Evolutionary conservation across 2,113 vertebrate species (phyloP), one percentile per base, ranked within the genome.

Genomic region (Balaeniceps rex): DNA sequence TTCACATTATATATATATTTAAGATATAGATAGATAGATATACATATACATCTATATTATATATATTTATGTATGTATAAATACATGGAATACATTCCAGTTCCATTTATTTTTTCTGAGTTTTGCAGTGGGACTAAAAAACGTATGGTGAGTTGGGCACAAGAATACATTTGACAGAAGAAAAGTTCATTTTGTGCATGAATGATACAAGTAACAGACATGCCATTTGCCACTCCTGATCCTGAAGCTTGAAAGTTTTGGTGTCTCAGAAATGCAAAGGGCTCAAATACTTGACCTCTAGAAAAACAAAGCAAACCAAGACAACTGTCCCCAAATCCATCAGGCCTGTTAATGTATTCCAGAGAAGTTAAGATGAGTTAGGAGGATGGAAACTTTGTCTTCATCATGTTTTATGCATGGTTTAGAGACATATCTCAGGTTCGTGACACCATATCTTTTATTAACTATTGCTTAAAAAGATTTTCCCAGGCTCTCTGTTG

Each of bases 251-350:
- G 33, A 36, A 87, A 92, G 60, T 79, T 78, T 46, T 93, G 69
- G 36, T 79, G 82, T 94, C 83, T 94, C 79, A 97, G 75, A 96
- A 98, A 97, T 78, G 55, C 84, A 79, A 95, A 95, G 87, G 58
- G 85, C 77, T 80, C 44, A 80, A 71, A 94, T 58, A 64, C 54
- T 44, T 76, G 60, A 87, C 70, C 54, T 92, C 77, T 66, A 87
- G 79, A 84, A 87, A 49, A 85, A 70, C 25, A 91, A 68, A 93
- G 34, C 25, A 82, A 83, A 70, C 21, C 12, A 49, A 64, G 60
- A 77, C 36, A 78, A 83, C 24, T 58, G 26, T 29, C 36, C 63
- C 11, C 60, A 83, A 70, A 87, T 34, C 74, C 10, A 33, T 40
- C 26, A 61, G 25, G 49, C 40, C 42, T 80, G 64, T 52, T 93